Percentiles rank a stretch among this genome's conserved stretches.
phyloP scores from a whole-genome alignment of 2,113 vertebrate genomes.

The Corythoichthys haematopterus region DNA sequence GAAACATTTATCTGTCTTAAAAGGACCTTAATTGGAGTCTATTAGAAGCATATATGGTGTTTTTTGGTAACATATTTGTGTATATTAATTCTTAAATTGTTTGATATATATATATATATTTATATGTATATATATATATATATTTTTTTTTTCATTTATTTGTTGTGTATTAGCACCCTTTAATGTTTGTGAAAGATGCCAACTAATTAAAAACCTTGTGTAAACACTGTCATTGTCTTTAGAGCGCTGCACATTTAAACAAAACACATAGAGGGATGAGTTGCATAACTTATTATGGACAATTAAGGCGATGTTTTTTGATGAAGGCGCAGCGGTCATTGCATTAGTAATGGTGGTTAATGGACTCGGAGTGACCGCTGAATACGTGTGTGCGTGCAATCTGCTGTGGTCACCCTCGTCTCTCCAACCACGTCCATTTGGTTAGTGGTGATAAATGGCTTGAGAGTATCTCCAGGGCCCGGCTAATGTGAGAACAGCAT shows the following conservation, averaged over 20 bases:
- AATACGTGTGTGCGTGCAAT: conserved; percentile 41
- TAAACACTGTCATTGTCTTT: neutral
- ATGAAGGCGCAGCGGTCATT: conserved; percentile 66
- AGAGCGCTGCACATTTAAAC: conserved; percentile 47
- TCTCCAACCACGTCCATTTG: conserved; percentile 63
- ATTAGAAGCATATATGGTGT: neutral
- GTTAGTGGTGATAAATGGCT: conserved; percentile 66
- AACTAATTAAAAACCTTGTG: neutral
- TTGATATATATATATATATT: neutral
- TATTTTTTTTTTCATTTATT: neutral
- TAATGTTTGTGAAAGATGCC: neutral
- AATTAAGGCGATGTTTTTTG: conserved; percentile 52
- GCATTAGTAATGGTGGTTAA: conserved; percentile 81
- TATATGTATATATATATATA: neutral
- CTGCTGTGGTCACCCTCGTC: conserved; percentile 55
- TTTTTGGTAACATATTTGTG: neutral
- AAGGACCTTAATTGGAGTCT: neutral
- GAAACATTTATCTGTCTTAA: neutral
- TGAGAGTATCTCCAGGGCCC: conserved; percentile 40
- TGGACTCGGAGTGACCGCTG: conserved; percentile 73
- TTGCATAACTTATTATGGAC: conserved; percentile 64
- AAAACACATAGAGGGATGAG: conserved; percentile 53
- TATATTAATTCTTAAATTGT: neutral
- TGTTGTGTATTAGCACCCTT: neutral
- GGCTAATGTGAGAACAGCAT: conserved; percentile 54